Conservation (phyloP, 2,888 invertebrate genomes). For the Pheosia gnoma region DNA sequence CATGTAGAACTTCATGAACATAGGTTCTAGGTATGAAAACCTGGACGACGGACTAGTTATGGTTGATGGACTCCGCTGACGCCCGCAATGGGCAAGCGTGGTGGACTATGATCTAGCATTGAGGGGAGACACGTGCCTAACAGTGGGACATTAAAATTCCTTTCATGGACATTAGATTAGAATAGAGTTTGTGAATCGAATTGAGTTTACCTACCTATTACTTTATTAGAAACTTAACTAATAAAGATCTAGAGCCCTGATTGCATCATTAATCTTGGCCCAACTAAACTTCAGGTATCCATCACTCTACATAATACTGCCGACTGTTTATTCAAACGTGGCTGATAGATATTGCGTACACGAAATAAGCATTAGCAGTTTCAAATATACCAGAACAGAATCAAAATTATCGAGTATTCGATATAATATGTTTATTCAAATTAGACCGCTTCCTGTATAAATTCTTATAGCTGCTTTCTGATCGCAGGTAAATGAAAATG, state of each 20-base stretch:
- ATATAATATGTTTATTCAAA: slow-evolving; percentile 37
- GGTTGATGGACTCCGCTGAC: too few species aligned
- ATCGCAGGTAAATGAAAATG: slow-evolving; percentile 12
- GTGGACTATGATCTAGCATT: too few species aligned
- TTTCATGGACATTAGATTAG: too few species aligned
- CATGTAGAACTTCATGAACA: too few species aligned
- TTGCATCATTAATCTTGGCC: not conserved
- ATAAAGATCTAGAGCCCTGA: not conserved
- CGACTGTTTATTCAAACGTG: slow-evolving; percentile 33
- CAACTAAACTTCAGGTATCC: slow-evolving; percentile 6
- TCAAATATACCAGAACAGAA: slow-evolving; percentile 30
- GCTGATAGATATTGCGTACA: slow-evolving; percentile 32
- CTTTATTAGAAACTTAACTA: too few species aligned
- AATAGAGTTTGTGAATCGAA: too few species aligned
- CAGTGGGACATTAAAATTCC: too few species aligned
- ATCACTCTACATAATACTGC: slow-evolving; percentile 17
- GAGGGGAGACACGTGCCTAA: too few species aligned
- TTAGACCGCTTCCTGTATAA: slow-evolving; percentile 24
- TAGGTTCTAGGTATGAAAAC: too few species aligned
- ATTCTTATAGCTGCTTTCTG: slow-evolving; percentile 22
- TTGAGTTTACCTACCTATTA: too few species aligned
- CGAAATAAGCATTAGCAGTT: slow-evolving; percentile 42
- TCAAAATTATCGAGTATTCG: slow-evolving; percentile 38
- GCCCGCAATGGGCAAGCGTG: too few species aligned
- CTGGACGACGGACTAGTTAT: too few species aligned